Conservation (phyloP, 2,113 vertebrate species). For the Nasalis larvatus region DNA sequence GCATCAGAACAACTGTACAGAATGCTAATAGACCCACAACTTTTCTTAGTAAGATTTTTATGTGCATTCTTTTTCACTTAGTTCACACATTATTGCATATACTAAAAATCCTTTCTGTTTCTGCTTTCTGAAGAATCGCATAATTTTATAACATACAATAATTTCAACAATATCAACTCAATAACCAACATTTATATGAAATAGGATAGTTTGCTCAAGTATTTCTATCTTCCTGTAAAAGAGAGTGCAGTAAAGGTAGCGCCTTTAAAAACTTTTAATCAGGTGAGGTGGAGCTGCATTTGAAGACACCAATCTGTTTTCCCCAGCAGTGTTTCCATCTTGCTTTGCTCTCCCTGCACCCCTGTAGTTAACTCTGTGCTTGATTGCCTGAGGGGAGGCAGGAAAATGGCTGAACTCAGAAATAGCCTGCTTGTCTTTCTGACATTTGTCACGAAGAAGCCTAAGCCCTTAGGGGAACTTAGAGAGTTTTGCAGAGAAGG, state of each 20-base stretch:
- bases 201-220: background rate
- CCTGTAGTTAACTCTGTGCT: background rate
- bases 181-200: background rate
- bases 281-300: background rate
- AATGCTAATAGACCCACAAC: background rate
- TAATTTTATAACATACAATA: constrained; percentile 8
- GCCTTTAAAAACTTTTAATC: background rate
- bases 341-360: background rate
- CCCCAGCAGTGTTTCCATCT: background rate
- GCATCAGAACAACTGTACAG: constrained; percentile 48
- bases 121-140: background rate
- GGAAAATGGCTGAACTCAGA: constrained; percentile 36
- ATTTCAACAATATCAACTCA: constrained; percentile 24
- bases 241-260: background rate
- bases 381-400: constrained; percentile 10
- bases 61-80: constrained; percentile 36
- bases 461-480: constrained; percentile 25
- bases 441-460: constrained; percentile 26
- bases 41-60: constrained; percentile 51
- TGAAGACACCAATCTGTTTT: background rate
- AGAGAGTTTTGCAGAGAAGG: constrained; percentile 34
- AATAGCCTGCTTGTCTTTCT: constrained; percentile 44
- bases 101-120: constrained; percentile 41
- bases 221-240: background rate
- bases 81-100: constrained; percentile 38